phyloP scores from a whole-genome alignment of 2,797 vertebrate genomes.

The Gambelia wislizenii region DNA sequence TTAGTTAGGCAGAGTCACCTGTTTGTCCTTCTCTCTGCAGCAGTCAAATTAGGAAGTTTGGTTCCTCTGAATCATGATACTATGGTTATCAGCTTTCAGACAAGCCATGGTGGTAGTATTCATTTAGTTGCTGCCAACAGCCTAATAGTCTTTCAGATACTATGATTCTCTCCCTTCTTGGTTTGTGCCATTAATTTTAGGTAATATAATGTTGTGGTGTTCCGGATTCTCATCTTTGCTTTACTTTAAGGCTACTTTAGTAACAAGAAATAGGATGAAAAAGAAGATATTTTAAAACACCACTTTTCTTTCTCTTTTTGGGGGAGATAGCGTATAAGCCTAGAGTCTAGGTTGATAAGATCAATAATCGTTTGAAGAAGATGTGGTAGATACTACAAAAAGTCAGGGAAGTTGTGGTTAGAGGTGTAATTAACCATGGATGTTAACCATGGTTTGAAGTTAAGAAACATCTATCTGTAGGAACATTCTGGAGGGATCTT shows the following conservation, averaged over 20 bases:
- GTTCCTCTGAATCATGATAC: neutral
- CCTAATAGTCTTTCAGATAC: too few relatives aligned
- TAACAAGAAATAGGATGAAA: too few relatives aligned
- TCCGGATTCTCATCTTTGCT: neutral
- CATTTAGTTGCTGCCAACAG: too few relatives aligned
- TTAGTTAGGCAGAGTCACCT: too few relatives aligned
- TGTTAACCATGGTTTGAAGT: too few relatives aligned
- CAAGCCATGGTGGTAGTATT: too few relatives aligned
- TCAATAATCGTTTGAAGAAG: neutral
- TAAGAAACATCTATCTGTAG: neutral
- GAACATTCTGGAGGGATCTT: neutral
- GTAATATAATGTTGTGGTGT: neutral
- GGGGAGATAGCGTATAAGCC: neutral
- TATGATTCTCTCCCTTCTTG: neutral
- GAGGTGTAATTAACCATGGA: neutral
- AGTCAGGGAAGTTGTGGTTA: neutral
- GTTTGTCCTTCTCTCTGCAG: too few relatives aligned
- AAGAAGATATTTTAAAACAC: neutral
- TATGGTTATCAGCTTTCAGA: neutral
- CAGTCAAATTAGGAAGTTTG: neutral
- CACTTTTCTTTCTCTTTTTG: neutral
- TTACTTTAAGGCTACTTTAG: too few relatives aligned
- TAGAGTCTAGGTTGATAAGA: neutral
- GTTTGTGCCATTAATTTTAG: neutral
- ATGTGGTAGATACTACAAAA: neutral